phyloP scores from a whole-genome alignment of 1,140 invertebrate genomes.

The Microplitis demolitor region DNA sequence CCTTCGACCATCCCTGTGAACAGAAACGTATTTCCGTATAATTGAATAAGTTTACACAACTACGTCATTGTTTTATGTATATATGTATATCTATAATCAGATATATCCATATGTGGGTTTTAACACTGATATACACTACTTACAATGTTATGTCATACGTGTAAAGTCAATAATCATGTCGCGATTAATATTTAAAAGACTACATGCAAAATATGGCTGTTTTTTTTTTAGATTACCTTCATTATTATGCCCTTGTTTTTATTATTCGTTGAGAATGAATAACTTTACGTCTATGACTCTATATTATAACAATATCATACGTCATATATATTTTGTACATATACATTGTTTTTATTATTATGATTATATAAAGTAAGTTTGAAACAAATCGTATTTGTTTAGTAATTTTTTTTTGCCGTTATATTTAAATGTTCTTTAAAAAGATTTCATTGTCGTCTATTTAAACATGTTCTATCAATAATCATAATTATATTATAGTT shows the following conservation, averaged over 20 bases:
- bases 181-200: neutral
- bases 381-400: too few relatives aligned
- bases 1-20: conserved; percentile 77
- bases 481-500: too few relatives aligned
- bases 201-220: neutral
- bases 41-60: neutral
- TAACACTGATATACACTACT: neutral
- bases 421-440: too few relatives aligned
- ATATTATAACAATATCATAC: neutral
- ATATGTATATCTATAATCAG: neutral
- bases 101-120: neutral
- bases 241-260: conserved; percentile 6
- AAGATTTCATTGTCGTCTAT: too few relatives aligned
- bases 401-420: too few relatives aligned
- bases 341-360: too few relatives aligned
- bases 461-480: too few relatives aligned
- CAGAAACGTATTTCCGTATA: neutral
- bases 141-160: neutral
- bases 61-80: neutral
- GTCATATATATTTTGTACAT: too few relatives aligned
- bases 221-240: conserved; percentile 16
- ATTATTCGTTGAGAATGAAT: neutral
- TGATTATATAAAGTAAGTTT: too few relatives aligned
- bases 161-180: neutral
- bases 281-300: neutral